A percentile compares a stretch with the other conserved stretches of the same genome.
Conservation (phyloP, 2,113 vertebrate genomes). For the Xyrauchen texanus region DNA sequence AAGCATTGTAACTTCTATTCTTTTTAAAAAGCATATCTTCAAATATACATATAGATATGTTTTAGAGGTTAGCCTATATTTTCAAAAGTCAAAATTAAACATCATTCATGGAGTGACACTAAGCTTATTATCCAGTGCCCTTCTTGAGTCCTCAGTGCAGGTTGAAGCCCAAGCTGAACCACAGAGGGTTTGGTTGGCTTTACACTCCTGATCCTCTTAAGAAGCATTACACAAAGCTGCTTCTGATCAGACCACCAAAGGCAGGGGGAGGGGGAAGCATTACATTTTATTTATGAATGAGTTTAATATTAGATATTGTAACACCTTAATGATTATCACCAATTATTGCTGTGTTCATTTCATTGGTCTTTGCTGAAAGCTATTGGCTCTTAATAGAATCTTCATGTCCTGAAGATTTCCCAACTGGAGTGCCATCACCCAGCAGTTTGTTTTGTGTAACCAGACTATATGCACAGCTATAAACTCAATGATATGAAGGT, state of each 20-base stretch:
- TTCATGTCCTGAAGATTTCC: not conserved
- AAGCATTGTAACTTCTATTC: not conserved
- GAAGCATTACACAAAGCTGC: slow-evolving; percentile 76
- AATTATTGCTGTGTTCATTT: not conserved
- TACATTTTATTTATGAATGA: not conserved
- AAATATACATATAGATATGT: not conserved
- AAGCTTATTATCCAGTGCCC: slow-evolving; percentile 73
- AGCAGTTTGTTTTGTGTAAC: not conserved
- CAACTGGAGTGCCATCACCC: not conserved
- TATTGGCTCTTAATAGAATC: not conserved
- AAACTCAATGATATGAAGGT: not conserved
- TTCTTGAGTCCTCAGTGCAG: slow-evolving; percentile 62
- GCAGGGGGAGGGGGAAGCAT: slow-evolving; percentile 39
- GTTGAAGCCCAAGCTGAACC: slow-evolving; percentile 67
- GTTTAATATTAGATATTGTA: no score
- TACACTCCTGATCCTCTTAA: slow-evolving; percentile 75
- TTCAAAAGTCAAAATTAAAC: slow-evolving; percentile 11
- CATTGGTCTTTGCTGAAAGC: not conserved
- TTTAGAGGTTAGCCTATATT: not conserved
- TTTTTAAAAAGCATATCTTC: no score
- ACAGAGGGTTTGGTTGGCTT: slow-evolving; percentile 68
- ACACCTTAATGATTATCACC: no score
- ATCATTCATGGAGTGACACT: slow-evolving; percentile 60
- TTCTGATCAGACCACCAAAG: slow-evolving; percentile 68
- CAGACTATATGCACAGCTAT: not conserved